Percentiles rank a stretch among this genome's conserved stretches.
Evolutionary conservation across 2,888 invertebrate genomes (phyloP).

Genomic region (Blastobasis lacticolella): DNA sequence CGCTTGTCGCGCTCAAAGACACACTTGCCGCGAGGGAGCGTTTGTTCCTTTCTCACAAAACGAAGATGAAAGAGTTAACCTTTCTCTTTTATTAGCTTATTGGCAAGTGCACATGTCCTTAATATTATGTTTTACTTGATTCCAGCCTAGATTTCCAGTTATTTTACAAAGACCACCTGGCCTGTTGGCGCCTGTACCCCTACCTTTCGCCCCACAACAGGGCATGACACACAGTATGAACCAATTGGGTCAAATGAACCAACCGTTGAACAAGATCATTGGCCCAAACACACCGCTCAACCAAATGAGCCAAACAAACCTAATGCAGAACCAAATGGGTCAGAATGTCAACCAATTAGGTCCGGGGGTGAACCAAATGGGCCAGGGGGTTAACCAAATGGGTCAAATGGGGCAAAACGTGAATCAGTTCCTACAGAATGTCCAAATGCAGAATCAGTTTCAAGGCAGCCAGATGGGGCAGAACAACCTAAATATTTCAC

Average conservation of each 20-base stretch:
- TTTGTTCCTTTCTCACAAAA: too few relatives aligned
- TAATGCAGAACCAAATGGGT: constrained; percentile 3
- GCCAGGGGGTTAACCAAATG: constrained; percentile 13
- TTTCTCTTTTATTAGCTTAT: too few relatives aligned
- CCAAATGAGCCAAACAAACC: constrained; percentile 22
- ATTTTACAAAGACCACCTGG: constrained; percentile 63
- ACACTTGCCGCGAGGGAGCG: too few relatives aligned
- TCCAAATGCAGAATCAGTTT: constrained; percentile 32
- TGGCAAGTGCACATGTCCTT: background rate
- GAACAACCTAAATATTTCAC: constrained; percentile 17
- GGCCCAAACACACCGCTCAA: constrained; percentile 21
- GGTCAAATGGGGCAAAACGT: constrained; percentile 13
- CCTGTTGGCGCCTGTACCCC: constrained; percentile 52
- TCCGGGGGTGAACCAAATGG: constrained; percentile 17
- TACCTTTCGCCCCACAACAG: constrained; percentile 57
- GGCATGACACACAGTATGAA: constrained; percentile 25
- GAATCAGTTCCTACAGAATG: constrained; percentile 22
- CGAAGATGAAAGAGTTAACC: too few relatives aligned
- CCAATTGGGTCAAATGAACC: constrained; percentile 41
- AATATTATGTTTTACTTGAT: background rate
- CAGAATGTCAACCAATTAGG: constrained; percentile 10
- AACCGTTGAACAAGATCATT: constrained; percentile 41
- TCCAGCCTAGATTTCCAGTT: constrained; percentile 63
- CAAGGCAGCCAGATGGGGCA: constrained; percentile 35
- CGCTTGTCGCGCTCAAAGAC: too few relatives aligned